Conservation (phyloP, 1,140 invertebrate species). For the Zaprionus gabonicus region DNA sequence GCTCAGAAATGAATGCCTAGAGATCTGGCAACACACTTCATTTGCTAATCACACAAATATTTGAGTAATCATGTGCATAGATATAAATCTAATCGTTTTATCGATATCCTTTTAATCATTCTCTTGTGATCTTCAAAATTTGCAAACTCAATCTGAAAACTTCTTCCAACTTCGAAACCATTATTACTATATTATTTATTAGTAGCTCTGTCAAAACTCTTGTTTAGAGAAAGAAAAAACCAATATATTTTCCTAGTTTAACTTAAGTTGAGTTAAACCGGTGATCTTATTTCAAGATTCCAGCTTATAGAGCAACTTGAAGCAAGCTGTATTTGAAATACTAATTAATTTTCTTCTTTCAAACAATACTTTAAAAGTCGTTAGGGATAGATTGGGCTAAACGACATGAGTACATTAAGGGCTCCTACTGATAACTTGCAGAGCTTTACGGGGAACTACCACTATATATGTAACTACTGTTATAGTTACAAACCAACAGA, state of each 20-base stretch:
- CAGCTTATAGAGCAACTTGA: background rate
- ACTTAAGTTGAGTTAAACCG: background rate
- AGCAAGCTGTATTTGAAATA: background rate
- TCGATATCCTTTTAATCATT: too few relatives aligned
- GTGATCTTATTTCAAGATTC: background rate
- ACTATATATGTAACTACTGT: too few relatives aligned
- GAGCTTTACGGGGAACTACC: background rate
- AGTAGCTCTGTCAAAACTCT: too few relatives aligned
- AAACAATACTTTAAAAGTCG: slow-evolving; percentile 25
- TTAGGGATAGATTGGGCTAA: slow-evolving; percentile 4
- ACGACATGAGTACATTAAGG: background rate
- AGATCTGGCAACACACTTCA: too few relatives aligned
- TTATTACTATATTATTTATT: too few relatives aligned
- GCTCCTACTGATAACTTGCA: background rate
- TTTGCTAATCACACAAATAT: too few relatives aligned
- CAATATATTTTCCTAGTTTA: background rate
- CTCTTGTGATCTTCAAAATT: too few relatives aligned
- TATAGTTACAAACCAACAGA: background rate
- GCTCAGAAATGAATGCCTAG: background rate
- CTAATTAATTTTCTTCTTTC: background rate
- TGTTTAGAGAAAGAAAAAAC: too few relatives aligned
- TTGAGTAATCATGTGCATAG: too few relatives aligned
- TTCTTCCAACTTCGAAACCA: too few relatives aligned
- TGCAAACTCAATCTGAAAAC: too few relatives aligned
- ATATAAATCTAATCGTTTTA: too few relatives aligned